Percentiles rank a stretch among this genome's conserved stretches.
Evolutionary conservation across 64 coral and sea anemone species (phyloP).

Genomic region (Porites lutea): DNA sequence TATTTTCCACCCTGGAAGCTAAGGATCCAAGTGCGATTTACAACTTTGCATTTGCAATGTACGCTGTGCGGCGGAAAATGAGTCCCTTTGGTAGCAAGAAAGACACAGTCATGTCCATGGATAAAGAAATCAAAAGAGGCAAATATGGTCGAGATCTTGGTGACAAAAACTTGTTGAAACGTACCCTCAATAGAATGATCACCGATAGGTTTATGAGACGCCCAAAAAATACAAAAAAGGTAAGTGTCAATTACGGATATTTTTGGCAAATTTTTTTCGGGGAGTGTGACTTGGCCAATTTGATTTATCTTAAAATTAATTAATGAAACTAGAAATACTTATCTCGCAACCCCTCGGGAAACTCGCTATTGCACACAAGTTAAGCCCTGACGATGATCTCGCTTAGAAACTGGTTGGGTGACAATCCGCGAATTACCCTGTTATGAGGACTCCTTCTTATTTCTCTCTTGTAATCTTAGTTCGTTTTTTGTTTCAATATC

Average conservation of each 20-base stretch:
- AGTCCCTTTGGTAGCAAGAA: background rate
- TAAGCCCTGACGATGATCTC: no score
- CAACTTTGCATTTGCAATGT: constrained; percentile 18
- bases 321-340: no score
- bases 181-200: background rate
- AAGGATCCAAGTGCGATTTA: background rate
- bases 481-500: no score
- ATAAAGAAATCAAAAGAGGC: background rate
- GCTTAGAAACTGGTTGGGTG: no score
- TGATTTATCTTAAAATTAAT: no score
- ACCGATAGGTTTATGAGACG: background rate
- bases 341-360: no score
- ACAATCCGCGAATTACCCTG: no score
- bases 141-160: background rate
- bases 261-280: no score
- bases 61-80: background rate
- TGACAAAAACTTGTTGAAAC: background rate
- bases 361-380: no score
- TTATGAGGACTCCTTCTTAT: no score
- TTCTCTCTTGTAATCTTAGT: no score
- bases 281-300: no score
- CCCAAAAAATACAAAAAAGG: background rate
- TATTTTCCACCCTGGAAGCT: background rate
- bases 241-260: background rate
- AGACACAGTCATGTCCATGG: background rate